Evolutionary conservation across 30 jellyfish, hydroid and myxozoan species (phyloP).

Genomic region (Clytia hemisphaerica): DNA sequence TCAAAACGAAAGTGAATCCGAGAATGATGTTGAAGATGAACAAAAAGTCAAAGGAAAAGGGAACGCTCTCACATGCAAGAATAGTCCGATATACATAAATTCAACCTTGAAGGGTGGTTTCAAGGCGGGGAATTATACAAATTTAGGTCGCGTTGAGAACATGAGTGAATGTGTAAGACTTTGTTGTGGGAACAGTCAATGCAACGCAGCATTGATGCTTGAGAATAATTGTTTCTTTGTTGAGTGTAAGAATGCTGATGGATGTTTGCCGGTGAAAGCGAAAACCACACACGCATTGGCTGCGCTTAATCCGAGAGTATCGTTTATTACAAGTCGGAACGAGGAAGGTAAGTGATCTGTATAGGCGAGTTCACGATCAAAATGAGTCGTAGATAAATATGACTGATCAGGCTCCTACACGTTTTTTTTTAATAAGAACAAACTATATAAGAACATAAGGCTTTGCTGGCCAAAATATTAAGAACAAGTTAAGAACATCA

Average conservation of each 20-base stretch:
- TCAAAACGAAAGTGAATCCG: too few species aligned
- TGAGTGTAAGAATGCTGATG: slow-evolving; percentile 64
- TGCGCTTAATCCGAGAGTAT: slow-evolving; percentile 73
- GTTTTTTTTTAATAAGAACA: too few species aligned
- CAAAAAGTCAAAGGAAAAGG: too few species aligned
- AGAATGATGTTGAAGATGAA: too few species aligned
- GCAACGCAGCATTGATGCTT: slow-evolving; percentile 97
- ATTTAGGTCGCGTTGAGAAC: slow-evolving; percentile 79
- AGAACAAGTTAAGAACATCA: too few species aligned
- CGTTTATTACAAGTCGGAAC: slow-evolving; percentile 87
- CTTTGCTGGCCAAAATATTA: too few species aligned
- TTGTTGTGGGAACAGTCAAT: slow-evolving; percentile 92
- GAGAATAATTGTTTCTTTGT: slow-evolving; percentile 91
- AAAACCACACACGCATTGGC: slow-evolving; percentile 73
- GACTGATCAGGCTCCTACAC: too few species aligned
- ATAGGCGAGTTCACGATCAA: not conserved
- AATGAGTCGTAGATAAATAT: too few species aligned
- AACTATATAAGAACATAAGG: too few species aligned
- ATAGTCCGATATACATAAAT: slow-evolving; percentile 74
- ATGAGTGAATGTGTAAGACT: slow-evolving; percentile 90
- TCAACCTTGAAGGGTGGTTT: slow-evolving; percentile 93
- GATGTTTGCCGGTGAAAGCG: slow-evolving; percentile 88
- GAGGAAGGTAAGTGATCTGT: slow-evolving; percentile 64
- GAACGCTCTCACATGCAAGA: slow-evolving; percentile 78
- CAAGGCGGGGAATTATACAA: slow-evolving; percentile 89